Base-by-base conservation (phyloP, 2,888 invertebrate genomes). In the Teinopalpus imperialis region DNA sequence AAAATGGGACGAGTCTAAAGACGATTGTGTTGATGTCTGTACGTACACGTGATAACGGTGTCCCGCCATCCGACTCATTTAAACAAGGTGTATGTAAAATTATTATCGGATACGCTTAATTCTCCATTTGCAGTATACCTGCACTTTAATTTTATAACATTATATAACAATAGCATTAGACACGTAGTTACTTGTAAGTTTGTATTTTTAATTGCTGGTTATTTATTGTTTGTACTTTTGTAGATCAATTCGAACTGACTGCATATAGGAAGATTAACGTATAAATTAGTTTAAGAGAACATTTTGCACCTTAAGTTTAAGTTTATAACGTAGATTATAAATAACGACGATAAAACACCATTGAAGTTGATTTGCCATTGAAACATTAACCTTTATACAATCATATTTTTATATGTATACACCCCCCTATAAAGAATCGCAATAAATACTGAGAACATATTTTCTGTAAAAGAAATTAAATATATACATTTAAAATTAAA, bases 181-280 rank as follows among this genome's bases (percentile, higher is more conserved):
- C 68, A 65, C 72, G 67, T 77, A 73, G 66, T 64, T 63, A 71
- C n/a, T 69, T 72, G 66, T 77, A 72, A 50, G 63, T 75, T 73
- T 74, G 57, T 66, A 63, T 66, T 61, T 73, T 67, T 72, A 76
- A 62, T 69, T 66, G 67, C 65, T 79, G 74, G 69, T 73, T 77
- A 80, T 79, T 80, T 82, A 77, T 81, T 78, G 58, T 74, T 74
- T 75, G 64, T 77, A 77, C 60, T 70, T 73, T 75, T 75, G 74
- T 83, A 82, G 80, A 77, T 76, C 71, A 78, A 79, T 78, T 76
- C 71, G 74, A 80, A 75, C 77, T 75, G 83, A 86, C 81, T 82
- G 81, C 73, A 75, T 68, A 69, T 78, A 80, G 77, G 74, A 79
- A 81, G 81, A 81, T 81, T 81, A 81, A 81, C 68, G 56, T 77